Evolutionary conservation across 2,113 vertebrate species (phyloP), one percentile per base, ranked within the genome.

Genomic region (Ciconia maguari): DNA sequence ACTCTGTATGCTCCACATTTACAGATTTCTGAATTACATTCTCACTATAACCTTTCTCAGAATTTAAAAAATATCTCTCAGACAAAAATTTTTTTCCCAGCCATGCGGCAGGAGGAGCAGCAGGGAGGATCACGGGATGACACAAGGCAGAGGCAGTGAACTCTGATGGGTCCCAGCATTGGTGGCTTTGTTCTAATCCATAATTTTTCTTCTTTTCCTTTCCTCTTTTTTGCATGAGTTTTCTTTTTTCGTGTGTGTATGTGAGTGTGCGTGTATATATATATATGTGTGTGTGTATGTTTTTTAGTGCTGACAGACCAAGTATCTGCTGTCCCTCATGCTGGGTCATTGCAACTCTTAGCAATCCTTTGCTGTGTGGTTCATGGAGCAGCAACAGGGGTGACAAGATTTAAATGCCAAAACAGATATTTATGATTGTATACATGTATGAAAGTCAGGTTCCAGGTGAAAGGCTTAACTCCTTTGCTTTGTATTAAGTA

Each of bases 401-500:
- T 48, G 5, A 24, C 6, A 29, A 22, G 30, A 82, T 26, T 76
- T 41, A 62, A 93, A 41, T 48, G 20, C 42, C 72, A 57, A 52
- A 84, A 52, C 9, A 46, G 20, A 57, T 72, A 17, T 44, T 88
- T 81, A 26, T 3, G 21, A 36, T 30, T 54, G 7, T 20, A 10
- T 18, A 24, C 0, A 0, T 42, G 46, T 27, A 11, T 58, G 38
- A 64, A 87, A 83, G 14, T 22, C 34, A 32, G 7, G 10, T 46
- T 65, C 36, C 52, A 66, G 83, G 83, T 2, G 2, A 74, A 90
- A 83, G 20, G n/a, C 83, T 84, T 83, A 41, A 61, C 30, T 91
- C 60, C 8, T 83, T 96, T 96, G 60, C 57, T 81, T 81, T 87
- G 36, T 52, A 26, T 89, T 81, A 76, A 82, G 7, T 90, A 54